phyloP scores from a whole-genome alignment of 37 sponge, comb jelly and placozoan genomes.

The Oopsacas minuta region DNA sequence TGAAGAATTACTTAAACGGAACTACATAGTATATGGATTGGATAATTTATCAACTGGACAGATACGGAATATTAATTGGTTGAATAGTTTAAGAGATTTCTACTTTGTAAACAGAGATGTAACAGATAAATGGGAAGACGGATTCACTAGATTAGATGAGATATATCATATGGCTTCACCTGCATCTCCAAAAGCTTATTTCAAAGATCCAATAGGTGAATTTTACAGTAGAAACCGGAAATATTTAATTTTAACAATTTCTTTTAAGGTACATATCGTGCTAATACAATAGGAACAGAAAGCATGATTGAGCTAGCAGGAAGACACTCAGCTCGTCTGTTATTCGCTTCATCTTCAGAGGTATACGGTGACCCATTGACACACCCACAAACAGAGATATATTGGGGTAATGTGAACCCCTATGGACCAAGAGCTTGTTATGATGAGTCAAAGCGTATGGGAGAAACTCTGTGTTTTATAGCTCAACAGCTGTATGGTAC shows the following conservation, averaged over 20 bases:
- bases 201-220: slow-evolving; percentile 85
- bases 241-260: background rate
- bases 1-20: slow-evolving; percentile 56
- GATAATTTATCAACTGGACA: slow-evolving; percentile 93
- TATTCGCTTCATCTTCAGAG: slow-evolving; percentile 85
- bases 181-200: slow-evolving; percentile 89
- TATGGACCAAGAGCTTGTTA: slow-evolving; percentile 95
- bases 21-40: slow-evolving; percentile 49
- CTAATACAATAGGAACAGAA: slow-evolving; percentile 72
- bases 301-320: slow-evolving; percentile 86
- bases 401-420: slow-evolving; percentile 89
- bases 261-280: background rate
- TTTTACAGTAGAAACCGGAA: background rate
- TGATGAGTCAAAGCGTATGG: slow-evolving; percentile 86
- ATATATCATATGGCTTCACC: slow-evolving; percentile 93
- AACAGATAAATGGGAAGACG: background rate
- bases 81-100: slow-evolving; percentile 25
- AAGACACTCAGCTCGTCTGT: slow-evolving; percentile 52
- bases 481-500: slow-evolving; percentile 52
- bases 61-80: slow-evolving; percentile 66
- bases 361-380: slow-evolving; percentile 79
- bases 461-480: slow-evolving; percentile 87
- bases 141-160: slow-evolving; percentile 53
- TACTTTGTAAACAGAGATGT: background rate
- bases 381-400: slow-evolving; percentile 75